A percentile compares a stretch with the other conserved stretches of the same genome.
These are phyloP conservation scores for Macrosoma leucophasiata DNA, from an alignment of 2,888 invertebrate species.

Conservation along the genomic window DNA sequence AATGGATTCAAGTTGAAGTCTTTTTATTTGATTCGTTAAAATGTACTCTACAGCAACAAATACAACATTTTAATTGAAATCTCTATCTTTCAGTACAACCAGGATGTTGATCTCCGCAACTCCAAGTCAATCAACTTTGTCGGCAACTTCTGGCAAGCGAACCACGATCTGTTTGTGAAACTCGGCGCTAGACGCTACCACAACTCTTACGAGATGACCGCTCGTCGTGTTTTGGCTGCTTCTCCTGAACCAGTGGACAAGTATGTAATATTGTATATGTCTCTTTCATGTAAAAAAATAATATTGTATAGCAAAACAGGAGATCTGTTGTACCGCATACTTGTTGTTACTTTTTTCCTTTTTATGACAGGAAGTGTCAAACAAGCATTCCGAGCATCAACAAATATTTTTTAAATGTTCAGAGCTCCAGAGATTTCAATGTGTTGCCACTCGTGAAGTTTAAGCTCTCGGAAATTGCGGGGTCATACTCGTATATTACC, in stretches of 20 bases:
- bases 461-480: too few relatives aligned
- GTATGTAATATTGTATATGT: slow-evolving; percentile 56
- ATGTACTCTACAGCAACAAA: neutral
- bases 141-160: slow-evolving; percentile 63
- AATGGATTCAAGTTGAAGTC: neutral
- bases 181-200: slow-evolving; percentile 42
- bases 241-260: slow-evolving; percentile 27
- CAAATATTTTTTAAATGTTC: too few relatives aligned
- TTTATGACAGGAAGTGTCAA: too few relatives aligned
- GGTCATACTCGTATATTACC: too few relatives aligned
- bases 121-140: slow-evolving; percentile 67
- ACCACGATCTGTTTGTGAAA: slow-evolving; percentile 61
- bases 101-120: slow-evolving; percentile 47
- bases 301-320: too few relatives aligned
- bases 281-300: too few relatives aligned
- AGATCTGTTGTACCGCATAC: too few relatives aligned
- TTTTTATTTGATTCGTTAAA: neutral
- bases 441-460: too few relatives aligned
- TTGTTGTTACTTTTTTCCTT: too few relatives aligned
- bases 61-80: neutral
- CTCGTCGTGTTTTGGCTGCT: slow-evolving; percentile 55
- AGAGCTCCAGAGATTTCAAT: too few relatives aligned
- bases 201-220: slow-evolving; percentile 77
- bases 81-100: slow-evolving; percentile 41
- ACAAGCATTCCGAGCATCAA: too few relatives aligned